A percentile compares a stretch with the other conserved stretches of the same genome.
Conservation (phyloP, 2,113 vertebrate species). For the Myxocyprinus asiaticus region DNA sequence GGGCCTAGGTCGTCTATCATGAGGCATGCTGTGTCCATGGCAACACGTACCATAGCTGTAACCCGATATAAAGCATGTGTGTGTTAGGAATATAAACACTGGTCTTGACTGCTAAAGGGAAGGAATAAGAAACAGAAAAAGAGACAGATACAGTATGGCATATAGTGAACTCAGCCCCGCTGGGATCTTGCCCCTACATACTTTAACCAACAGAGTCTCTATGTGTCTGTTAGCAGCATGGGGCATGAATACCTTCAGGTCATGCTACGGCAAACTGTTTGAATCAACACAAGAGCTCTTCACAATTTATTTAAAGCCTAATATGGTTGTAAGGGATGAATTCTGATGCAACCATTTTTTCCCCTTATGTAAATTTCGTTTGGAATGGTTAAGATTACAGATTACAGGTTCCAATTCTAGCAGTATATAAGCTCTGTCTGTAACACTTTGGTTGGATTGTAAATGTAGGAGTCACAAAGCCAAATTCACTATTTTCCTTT, state of each 20-base stretch:
- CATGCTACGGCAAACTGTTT: no score
- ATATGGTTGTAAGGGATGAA: no score
- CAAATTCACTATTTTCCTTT: no score
- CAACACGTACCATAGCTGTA: slow-evolving; percentile 57
- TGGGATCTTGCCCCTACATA: slow-evolving; percentile 12
- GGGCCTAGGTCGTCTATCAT: slow-evolving; percentile 56
- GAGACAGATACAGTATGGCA: background rate
- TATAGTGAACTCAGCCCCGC: slow-evolving; percentile 23
- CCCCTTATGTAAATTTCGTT: no score
- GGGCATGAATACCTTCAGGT: background rate
- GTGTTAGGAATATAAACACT: slow-evolving; percentile 61
- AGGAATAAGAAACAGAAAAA: slow-evolving; percentile 10
- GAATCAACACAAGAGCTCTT: no score
- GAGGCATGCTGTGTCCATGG: slow-evolving; percentile 60
- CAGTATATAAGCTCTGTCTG: no score
- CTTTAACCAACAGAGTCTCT: slow-evolving; percentile 47
- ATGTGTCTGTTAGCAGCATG: slow-evolving; percentile 15
- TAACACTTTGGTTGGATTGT: no score
- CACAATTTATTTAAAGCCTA: no score
- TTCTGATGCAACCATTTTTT: no score
- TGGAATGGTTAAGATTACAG: no score
- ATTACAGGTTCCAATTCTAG: no score
- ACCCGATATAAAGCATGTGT: slow-evolving; percentile 61
- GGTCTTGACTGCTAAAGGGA: slow-evolving; percentile 28
- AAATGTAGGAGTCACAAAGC: no score